These are phyloP conservation scores for Aleiodes alternator DNA, from an alignment of 2,888 invertebrate genomes.

Conservation along the genomic window DNA sequence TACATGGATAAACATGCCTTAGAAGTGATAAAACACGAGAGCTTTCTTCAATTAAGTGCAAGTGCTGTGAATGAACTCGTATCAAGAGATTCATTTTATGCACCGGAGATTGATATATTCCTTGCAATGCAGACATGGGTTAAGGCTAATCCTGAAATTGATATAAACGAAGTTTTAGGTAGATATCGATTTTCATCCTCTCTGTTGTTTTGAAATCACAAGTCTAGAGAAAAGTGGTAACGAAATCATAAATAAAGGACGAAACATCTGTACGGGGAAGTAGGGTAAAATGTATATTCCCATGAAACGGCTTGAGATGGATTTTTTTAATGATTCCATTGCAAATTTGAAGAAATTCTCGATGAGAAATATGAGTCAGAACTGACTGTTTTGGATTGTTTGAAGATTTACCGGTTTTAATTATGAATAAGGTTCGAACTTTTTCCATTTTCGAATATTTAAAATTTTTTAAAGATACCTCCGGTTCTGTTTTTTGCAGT, in stretches of 20 bases:
- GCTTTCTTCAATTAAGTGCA: constrained; percentile 89
- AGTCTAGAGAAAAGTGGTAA: constrained; percentile 56
- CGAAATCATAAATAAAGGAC: background rate
- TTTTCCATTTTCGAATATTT: too few species aligned
- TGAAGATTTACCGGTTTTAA: too few species aligned
- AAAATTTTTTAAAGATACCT: too few species aligned
- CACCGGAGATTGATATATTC: constrained; percentile 96
- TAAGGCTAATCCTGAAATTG: constrained; percentile 83
- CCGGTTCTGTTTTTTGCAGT: too few species aligned
- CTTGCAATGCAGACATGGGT: constrained; percentile 92
- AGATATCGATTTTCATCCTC: constrained; percentile 28
- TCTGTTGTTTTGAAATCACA: background rate
- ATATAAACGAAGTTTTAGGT: constrained; percentile 66
- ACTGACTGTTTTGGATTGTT: too few species aligned
- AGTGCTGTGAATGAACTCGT: constrained; percentile 90
- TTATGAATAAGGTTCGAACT: too few species aligned
- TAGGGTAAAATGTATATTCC: too few species aligned
- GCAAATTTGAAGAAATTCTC: too few species aligned
- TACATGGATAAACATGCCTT: constrained; percentile 94
- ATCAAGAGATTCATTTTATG: constrained; percentile 95
- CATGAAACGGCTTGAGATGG: too few species aligned
- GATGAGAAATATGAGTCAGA: too few species aligned
- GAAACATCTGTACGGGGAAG: too few species aligned
- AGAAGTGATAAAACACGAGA: constrained; percentile 89
- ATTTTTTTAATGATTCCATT: too few species aligned